These are phyloP conservation scores for Cydia splendana DNA, from an alignment of 1,140 invertebrate species.

Conservation along the genomic window DNA sequence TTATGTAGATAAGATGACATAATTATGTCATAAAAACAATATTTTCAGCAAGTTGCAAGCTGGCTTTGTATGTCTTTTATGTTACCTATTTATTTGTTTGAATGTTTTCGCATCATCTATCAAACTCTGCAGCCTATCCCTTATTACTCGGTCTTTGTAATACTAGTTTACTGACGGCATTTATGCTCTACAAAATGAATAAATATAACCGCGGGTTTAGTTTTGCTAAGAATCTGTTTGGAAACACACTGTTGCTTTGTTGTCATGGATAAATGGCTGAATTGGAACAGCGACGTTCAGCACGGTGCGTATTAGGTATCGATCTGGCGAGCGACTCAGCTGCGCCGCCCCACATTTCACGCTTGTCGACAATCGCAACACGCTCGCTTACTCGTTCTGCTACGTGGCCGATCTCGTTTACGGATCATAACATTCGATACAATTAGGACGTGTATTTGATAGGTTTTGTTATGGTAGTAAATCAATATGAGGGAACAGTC, in stretches of 20 bases:
- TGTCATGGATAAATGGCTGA: slow-evolving; percentile 47
- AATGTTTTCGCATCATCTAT: too few species aligned
- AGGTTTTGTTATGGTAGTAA: slow-evolving; percentile 27
- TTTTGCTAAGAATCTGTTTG: neutral
- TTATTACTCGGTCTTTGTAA: too few species aligned
- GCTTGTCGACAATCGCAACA: slow-evolving; percentile 55
- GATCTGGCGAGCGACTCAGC: slow-evolving; percentile 66
- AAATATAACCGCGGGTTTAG: too few species aligned
- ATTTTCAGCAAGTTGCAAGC: too few species aligned
- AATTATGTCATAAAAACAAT: neutral
- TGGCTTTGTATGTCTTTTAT: too few species aligned
- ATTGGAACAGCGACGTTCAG: slow-evolving; percentile 61
- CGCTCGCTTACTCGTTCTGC: slow-evolving; percentile 44
- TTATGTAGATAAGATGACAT: neutral
- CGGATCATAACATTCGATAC: slow-evolving; percentile 50
- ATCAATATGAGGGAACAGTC: slow-evolving; percentile 4
- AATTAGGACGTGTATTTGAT: slow-evolving; percentile 44
- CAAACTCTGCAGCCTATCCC: too few species aligned
- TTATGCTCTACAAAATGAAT: too few species aligned
- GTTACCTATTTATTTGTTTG: too few species aligned
- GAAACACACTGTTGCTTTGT: neutral
- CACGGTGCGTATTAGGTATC: slow-evolving; percentile 71
- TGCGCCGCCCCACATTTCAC: slow-evolving; percentile 70
- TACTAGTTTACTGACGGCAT: too few species aligned
- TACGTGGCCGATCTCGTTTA: slow-evolving; percentile 39